Base-by-base conservation (phyloP, 2,888 invertebrate species). In the Agrotis clavis region DNA sequence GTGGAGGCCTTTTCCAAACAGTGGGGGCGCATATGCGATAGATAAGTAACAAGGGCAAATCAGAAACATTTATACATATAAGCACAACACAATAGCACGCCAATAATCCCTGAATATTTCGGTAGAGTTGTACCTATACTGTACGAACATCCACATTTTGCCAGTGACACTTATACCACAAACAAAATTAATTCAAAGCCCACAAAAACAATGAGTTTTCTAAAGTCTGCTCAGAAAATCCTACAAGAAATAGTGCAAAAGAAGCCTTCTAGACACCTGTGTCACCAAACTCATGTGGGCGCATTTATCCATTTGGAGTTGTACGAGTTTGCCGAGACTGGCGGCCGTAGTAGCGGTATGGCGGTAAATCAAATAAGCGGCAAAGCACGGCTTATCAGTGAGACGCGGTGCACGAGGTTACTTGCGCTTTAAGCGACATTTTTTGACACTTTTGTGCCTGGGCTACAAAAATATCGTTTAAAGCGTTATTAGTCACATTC, bases 321-420 rank as follows among this genome's bases (percentile, higher is more conserved):
- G 81, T 86, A 86, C n/a, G n/a, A n/a, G n/a, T n/a, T n/a, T 86
- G 85, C 71, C 4, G 65, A 74, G 67, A 71, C 70, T 72, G 62
- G 76, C 82, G 64, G 30, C 9, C 19, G 19, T 13, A 56, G 18
- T 67, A 68, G 75, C 81, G 71, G 75, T 87, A 87, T 70, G 66
- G 76, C 84, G 68, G 80, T 90, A 88, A 89, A 89, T 89, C 89
- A 89, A 87, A 83, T 79, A 74, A 75, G 79, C 56, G 35, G 76
- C 35, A 72, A 74, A 69, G 72, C 61, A 66, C 62, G 71, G 70
- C 80, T 88, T 89, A 88, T 87, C 86, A 77, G 75, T 25, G 51
- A 18, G 60, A 67, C 59, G 59, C 70, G 73, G 61, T 76, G 61
- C 65, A 78, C 64, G 60, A 65, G 71, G 71, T 74, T 71, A 61